Evolutionary conservation across 2,113 vertebrate species (phyloP).

Genomic region (Pristiophorus japonicus): DNA sequence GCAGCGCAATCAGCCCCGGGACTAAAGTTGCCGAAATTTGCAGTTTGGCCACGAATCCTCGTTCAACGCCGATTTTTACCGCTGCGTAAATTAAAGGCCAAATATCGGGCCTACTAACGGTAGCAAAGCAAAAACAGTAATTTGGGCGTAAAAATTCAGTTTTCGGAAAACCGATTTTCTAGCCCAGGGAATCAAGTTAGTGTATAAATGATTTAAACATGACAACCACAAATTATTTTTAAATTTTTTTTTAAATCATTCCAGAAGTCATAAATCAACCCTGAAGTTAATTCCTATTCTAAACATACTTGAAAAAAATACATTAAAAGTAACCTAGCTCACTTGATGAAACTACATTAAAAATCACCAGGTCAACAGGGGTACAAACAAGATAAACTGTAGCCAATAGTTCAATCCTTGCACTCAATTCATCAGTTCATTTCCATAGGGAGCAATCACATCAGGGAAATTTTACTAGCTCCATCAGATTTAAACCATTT

Average conservation of each 20-base stretch:
- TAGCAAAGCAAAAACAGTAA: too few relatives aligned
- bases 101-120: too few relatives aligned
- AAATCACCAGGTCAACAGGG: neutral
- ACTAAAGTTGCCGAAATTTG: too few relatives aligned
- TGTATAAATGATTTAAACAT: neutral
- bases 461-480: neutral
- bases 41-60: too few relatives aligned
- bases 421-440: neutral
- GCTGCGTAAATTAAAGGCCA: too few relatives aligned
- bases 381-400: neutral
- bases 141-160: too few relatives aligned
- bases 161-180: too few relatives aligned
- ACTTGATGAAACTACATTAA: neutral
- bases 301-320: neutral
- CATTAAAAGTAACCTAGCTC: neutral
- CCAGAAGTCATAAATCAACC: neutral
- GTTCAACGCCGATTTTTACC: too few relatives aligned
- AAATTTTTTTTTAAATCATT: neutral
- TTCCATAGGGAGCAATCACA: neutral
- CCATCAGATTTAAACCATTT: neutral
- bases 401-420: neutral
- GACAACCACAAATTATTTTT: neutral
- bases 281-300: neutral
- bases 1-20: too few relatives aligned
- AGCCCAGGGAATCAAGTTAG: neutral